Percentiles rank a stretch among this genome's conserved stretches.
phyloP scores from a whole-genome alignment of 2,888 invertebrate species.

The Octodonta nipae region DNA sequence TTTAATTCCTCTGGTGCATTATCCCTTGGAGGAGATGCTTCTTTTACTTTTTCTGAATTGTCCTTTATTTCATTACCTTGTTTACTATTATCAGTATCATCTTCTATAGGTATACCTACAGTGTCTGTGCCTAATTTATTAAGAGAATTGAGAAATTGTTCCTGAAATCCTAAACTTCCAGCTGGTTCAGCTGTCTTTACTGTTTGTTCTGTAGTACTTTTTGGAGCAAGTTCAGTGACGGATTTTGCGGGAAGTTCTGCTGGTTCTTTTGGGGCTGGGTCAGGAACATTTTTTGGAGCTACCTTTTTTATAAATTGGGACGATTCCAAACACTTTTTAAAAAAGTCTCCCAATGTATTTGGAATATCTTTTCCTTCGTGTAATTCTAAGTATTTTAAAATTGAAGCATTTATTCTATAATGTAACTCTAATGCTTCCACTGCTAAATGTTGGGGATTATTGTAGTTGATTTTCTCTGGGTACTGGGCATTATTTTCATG shows the following conservation, averaged over 20 bases:
- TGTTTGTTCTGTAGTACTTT: slow-evolving; percentile 4
- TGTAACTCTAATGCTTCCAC: slow-evolving; percentile 81
- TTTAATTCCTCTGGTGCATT: too few relatives aligned
- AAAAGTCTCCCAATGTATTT: slow-evolving; percentile 45
- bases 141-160: slow-evolving; percentile 16
- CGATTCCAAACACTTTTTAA: slow-evolving; percentile 39
- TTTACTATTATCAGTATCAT: too few relatives aligned
- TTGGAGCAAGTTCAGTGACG: not conserved
- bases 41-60: too few relatives aligned
- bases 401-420: slow-evolving; percentile 76
- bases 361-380: slow-evolving; percentile 57
- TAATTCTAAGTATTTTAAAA: slow-evolving; percentile 71
- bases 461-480: slow-evolving; percentile 75
- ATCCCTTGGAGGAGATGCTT: too few relatives aligned
- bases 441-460: slow-evolving; percentile 66
- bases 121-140: slow-evolving; percentile 10
- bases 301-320: slow-evolving; percentile 13
- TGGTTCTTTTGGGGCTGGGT: slow-evolving; percentile 5
- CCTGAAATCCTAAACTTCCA: slow-evolving; percentile 15
- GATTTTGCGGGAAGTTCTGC: slow-evolving; percentile 2
- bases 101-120: too few relatives aligned
- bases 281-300: slow-evolving; percentile 10
- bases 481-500: slow-evolving; percentile 71
- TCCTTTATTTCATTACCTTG: too few relatives aligned
- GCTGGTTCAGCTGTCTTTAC: slow-evolving; percentile 13